These are phyloP conservation scores for Athene noctua DNA, from an alignment of 2,113 vertebrate genomes.

Conservation along the genomic window DNA sequence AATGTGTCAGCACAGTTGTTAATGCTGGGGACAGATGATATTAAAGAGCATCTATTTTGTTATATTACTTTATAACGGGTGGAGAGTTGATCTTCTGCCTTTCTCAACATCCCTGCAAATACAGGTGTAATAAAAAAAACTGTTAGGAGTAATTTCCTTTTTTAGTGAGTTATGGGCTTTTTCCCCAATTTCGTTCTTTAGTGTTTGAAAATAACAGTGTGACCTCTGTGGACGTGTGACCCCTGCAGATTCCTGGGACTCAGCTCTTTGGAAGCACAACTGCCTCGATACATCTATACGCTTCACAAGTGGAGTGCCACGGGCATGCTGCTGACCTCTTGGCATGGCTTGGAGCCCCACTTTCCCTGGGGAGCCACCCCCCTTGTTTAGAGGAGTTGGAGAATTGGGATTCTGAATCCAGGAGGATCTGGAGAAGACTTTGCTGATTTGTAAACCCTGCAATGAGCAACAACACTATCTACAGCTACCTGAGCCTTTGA, in stretches of 20 bases:
- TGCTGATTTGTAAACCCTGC: background rate
- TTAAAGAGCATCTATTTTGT: background rate
- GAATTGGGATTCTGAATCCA: background rate
- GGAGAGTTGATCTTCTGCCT: background rate
- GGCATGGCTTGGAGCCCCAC: background rate
- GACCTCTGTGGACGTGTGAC: fast-evolving
- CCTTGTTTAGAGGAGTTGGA: background rate
- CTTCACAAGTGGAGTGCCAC: background rate
- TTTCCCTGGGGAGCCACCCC: background rate
- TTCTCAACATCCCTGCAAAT: background rate
- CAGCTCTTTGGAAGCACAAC: background rate
- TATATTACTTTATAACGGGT: background rate
- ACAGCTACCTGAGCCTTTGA: background rate
- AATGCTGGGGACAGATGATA: background rate
- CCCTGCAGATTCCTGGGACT: background rate
- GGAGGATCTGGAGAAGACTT: background rate
- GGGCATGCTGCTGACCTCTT: background rate
- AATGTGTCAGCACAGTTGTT: background rate
- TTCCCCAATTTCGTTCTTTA: fast-evolving
- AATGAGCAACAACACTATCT: background rate
- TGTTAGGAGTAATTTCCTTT: background rate
- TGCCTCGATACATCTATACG: too few relatives aligned
- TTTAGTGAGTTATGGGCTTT: background rate
- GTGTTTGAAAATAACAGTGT: background rate
- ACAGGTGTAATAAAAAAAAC: fast-evolving